Conservation (phyloP, 64 coral and sea anemone genomes). For the Montipora efflorescens region DNA sequence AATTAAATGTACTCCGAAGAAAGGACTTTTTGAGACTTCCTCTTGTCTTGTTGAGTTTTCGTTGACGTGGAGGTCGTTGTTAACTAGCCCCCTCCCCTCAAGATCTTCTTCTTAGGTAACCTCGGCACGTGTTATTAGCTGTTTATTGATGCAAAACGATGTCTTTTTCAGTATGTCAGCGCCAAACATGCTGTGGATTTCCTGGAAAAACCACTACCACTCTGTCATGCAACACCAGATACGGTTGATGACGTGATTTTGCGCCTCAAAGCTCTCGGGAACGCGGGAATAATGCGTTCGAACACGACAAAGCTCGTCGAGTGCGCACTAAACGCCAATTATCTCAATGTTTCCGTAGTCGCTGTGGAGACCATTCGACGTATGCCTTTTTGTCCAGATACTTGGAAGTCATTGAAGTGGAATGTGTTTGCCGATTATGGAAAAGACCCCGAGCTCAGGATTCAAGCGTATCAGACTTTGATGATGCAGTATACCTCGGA, state of each 20-base stretch:
- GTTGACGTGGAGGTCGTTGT: no score
- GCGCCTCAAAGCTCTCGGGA: slow-evolving; percentile 67
- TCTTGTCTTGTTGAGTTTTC: no score
- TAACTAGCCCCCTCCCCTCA: no score
- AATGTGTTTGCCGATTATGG: slow-evolving; percentile 50
- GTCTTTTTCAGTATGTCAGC: background rate
- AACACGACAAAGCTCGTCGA: slow-evolving; percentile 35
- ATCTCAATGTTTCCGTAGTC: slow-evolving; percentile 69
- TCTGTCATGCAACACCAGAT: slow-evolving; percentile 45
- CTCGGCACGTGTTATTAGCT: background rate
- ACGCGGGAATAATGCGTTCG: slow-evolving; percentile 42
- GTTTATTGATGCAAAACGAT: background rate
- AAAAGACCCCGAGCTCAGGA: slow-evolving; percentile 67
- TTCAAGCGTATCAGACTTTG: slow-evolving; percentile 71
- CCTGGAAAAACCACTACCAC: slow-evolving; percentile 24
- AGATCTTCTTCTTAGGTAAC: no score
- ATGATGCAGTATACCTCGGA: slow-evolving; percentile 55
- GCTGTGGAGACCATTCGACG: slow-evolving; percentile 67
- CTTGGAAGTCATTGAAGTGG: slow-evolving; percentile 30
- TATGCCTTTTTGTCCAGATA: slow-evolving; percentile 29
- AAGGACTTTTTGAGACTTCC: no score
- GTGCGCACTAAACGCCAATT: slow-evolving; percentile 74
- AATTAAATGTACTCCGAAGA: no score
- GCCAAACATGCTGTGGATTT: slow-evolving; percentile 16
- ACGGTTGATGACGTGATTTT: slow-evolving; percentile 69